These are phyloP conservation scores for Vombatus ursinus DNA, from an alignment of 2,113 vertebrate genomes.

Conservation along the genomic window DNA sequence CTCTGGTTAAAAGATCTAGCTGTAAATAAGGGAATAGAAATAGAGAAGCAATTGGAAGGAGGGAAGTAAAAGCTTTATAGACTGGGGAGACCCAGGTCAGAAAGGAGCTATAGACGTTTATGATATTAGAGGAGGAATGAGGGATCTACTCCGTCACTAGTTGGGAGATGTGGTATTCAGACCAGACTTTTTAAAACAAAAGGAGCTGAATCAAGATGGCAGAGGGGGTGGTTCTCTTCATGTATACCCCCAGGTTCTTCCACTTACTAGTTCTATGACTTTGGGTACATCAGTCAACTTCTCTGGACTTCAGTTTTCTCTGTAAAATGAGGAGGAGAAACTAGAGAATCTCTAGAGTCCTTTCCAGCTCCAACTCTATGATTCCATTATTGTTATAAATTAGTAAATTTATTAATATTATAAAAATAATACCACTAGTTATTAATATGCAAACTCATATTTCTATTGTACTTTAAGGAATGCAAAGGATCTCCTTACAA, in stretches of 20 bases:
- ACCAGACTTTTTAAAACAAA: neutral
- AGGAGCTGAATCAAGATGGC: neutral
- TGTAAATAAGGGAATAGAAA: neutral
- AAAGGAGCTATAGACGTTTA: neutral
- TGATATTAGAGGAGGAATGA: neutral
- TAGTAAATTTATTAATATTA: neutral
- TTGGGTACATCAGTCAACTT: neutral
- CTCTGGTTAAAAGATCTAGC: neutral
- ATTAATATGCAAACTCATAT: neutral
- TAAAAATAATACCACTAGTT: neutral
- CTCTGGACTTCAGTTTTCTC: neutral
- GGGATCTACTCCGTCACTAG: neutral
- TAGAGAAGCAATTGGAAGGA: neutral
- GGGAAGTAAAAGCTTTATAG: neutral
- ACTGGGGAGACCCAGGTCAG: neutral
- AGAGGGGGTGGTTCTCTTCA: neutral
- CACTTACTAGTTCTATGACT: neutral
- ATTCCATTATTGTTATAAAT: neutral
- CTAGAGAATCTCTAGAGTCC: neutral
- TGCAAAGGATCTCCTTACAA: neutral
- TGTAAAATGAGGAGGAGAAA: neutral
- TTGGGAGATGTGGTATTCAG: neutral
- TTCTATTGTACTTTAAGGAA: neutral
- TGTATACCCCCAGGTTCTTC: neutral
- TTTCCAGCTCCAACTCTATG: neutral